Base-by-base conservation (phyloP, 2,113 vertebrate species). In the Anoura caudifer region DNA sequence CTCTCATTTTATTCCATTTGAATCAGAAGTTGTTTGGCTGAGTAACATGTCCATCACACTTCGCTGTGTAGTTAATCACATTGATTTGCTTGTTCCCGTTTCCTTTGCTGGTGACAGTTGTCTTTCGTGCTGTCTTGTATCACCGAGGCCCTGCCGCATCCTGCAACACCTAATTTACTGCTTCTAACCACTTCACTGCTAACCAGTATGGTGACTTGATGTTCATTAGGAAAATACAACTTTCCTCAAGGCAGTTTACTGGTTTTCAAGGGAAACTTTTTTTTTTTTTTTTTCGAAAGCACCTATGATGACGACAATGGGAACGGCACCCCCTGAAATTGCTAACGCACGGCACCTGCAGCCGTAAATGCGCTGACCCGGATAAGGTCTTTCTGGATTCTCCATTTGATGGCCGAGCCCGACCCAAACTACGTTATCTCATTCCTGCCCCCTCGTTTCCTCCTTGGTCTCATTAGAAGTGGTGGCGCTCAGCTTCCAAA, bases 261-360 rank as follows among this genome's bases (percentile, higher is more conserved):
- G 38, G 5, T 43, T 87, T 83, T 52, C 13, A 0, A 36, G 67
- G 73, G 11, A 80, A 69, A 43, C 5, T 22, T 52, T 4, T 56
- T 56, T 31, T 4, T 88, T 89, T n/a, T 28, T 31, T 4, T 88
- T 89, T n/a, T 28, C 47, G 26, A 17, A 41, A 77, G 4, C 26
- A 19, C 24, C 14, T 24, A 10, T 3, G 22, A 12, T 33, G 38
- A 24, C 22, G 15, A 11, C 52, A 15, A 17, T 63, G 22, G 9
- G 12, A 63, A 54, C 12, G 6, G 3, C 0, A 11, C 19, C 3
- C 2, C 2, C 33, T 3, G 11, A 70, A 52, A 12, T 2, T 2
- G 3, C 7, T 28, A 33, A 7, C 13, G 1, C 33, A 31, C 2
- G 38, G 4, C 2, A 2, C 28, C 1, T 45, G 1, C 1, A 19